These are phyloP conservation scores for Sinocyclocheilus anophthalmus DNA, from an alignment of 2,113 vertebrate genomes.

Conservation along the genomic window DNA sequence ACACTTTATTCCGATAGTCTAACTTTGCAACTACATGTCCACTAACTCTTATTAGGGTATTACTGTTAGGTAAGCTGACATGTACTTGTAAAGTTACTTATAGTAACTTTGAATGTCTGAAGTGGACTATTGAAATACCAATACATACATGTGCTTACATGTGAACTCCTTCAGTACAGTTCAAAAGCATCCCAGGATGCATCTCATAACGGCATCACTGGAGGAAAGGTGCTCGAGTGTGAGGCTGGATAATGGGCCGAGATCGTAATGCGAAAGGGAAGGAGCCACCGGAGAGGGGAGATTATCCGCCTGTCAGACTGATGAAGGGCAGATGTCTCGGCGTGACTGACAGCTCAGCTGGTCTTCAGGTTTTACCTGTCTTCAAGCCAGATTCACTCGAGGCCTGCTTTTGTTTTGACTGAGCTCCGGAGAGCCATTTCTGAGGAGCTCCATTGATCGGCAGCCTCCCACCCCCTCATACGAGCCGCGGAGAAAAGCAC, in stretches of 20 bases:
- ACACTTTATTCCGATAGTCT: neutral
- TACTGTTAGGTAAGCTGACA: neutral
- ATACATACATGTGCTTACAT: too few species aligned
- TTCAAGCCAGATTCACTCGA: neutral
- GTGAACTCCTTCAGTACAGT: neutral
- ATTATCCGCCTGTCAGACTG: conserved; percentile 33
- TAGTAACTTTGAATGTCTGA: neutral
- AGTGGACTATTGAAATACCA: neutral
- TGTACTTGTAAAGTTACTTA: too few species aligned
- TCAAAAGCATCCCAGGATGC: neutral
- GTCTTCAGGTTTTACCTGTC: conserved; percentile 48
- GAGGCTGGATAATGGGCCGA: neutral
- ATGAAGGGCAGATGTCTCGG: conserved; percentile 36
- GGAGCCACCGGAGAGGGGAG: conserved; percentile 25
- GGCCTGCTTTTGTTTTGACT: conserved; percentile 36
- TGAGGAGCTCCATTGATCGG: conserved; percentile 23
- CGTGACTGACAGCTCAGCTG: conserved; percentile 33
- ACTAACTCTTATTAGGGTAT: neutral
- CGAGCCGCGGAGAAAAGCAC: neutral
- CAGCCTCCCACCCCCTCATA: neutral
- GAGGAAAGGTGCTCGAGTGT: neutral
- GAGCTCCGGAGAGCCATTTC: neutral
- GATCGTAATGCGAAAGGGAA: neutral
- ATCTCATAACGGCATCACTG: neutral
- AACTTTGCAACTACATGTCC: neutral